Conservation (phyloP, 2,113 vertebrate species). For the Pollachius pollachius region DNA sequence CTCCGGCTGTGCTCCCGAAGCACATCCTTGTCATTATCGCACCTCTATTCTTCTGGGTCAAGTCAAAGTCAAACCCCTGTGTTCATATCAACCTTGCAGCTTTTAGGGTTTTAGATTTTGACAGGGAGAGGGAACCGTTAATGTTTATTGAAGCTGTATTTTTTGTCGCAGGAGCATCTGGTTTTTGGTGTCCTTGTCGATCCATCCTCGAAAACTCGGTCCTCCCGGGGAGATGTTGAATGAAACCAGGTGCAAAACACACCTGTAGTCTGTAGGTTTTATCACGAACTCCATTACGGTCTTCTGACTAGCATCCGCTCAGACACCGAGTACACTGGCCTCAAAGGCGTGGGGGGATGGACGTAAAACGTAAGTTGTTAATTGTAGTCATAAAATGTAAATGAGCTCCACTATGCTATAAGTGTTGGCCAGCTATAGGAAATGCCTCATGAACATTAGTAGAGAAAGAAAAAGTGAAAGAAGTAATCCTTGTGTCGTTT, state of each 20-base stretch:
- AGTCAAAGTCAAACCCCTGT: not conserved
- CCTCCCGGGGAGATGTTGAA: conserved; percentile 56
- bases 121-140: conserved; percentile 12
- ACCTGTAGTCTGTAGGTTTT: conserved; percentile 29
- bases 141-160: conserved; percentile 50
- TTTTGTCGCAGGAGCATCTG: conserved; percentile 52
- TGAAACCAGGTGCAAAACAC: conserved; percentile 49
- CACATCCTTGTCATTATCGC: no score
- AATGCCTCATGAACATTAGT: no score
- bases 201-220: conserved; percentile 27
- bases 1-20: no score
- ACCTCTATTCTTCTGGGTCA: no score
- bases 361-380: not conserved
- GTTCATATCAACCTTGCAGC: not conserved
- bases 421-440: no score
- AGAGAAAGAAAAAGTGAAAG: no score
- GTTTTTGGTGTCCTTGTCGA: conserved; percentile 54
- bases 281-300: conserved; percentile 48
- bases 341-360: no score
- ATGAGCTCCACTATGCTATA: no score
- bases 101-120: no score
- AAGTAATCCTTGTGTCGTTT: no score
- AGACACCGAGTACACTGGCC: conserved; percentile 26
- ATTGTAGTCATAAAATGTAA: no score
- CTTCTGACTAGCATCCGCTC: conserved; percentile 31